Evolutionary conservation across 2,113 vertebrate species (phyloP).

Genomic region (Rhabdomys dilectus): DNA sequence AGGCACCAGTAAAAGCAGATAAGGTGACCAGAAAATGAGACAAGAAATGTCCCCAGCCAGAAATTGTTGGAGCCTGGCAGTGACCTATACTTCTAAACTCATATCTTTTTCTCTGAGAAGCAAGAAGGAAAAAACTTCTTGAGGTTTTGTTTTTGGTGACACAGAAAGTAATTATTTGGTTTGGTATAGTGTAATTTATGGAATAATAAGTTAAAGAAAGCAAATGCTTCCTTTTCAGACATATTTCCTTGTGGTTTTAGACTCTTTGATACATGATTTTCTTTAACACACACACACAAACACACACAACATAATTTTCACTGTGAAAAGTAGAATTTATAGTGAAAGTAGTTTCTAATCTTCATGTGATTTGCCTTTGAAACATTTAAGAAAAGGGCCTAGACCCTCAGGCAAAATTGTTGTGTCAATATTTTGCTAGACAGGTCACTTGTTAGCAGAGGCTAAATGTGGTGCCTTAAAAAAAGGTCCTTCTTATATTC

Average conservation of each 20-base stretch:
- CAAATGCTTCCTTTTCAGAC: constrained; percentile 36
- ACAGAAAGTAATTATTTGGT: background rate
- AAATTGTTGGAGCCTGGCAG: background rate
- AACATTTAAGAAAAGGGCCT: background rate
- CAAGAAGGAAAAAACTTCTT: background rate
- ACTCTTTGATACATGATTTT: background rate
- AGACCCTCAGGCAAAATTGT: background rate
- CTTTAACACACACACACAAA: background rate
- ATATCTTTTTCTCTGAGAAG: background rate
- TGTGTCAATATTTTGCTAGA: background rate
- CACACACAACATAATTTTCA: background rate
- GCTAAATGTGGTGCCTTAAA: background rate
- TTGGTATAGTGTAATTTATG: background rate
- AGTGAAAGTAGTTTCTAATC: background rate
- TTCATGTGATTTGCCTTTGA: background rate
- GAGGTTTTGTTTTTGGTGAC: background rate
- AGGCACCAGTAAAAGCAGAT: constrained; percentile 56
- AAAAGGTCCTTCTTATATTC: background rate
- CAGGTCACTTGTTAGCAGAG: constrained; percentile 1
- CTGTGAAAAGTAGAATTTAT: background rate
- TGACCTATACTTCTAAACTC: background rate
- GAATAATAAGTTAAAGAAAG: background rate
- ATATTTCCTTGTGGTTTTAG: background rate
- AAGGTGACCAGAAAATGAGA: constrained; percentile 7
- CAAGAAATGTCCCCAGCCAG: constrained; percentile 11